Evolutionary conservation across 2,888 invertebrate genomes (phyloP).

Genomic region (Philereme vetulata): DNA sequence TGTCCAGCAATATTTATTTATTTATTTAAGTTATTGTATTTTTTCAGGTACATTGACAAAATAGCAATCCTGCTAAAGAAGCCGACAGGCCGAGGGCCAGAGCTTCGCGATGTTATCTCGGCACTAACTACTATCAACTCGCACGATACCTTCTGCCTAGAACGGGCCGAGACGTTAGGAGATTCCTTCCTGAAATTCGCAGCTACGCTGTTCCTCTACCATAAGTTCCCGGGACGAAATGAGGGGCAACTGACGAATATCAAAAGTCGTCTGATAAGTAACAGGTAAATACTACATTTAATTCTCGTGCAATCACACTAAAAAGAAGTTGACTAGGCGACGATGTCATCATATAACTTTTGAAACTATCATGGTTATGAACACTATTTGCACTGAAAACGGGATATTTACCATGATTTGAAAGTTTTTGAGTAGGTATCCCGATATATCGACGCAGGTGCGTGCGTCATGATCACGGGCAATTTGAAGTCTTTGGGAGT

Average conservation of each 20-base stretch:
- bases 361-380: no score
- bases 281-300: constrained; percentile 77
- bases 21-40: no score
- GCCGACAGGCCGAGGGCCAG: constrained; percentile 65
- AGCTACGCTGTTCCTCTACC: constrained; percentile 88
- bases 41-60: constrained; percentile 61
- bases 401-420: no score
- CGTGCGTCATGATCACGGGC: no score
- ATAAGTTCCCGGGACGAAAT: constrained; percentile 86
- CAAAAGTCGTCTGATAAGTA: constrained; percentile 89
- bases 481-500: no score
- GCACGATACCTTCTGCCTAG: constrained; percentile 90
- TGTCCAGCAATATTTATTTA: no score
- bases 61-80: constrained; percentile 51
- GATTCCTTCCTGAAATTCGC: constrained; percentile 95
- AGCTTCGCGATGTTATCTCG: constrained; percentile 74
- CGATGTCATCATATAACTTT: no score
- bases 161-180: constrained; percentile 93
- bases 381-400: no score
- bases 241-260: constrained; percentile 92
- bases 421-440: no score
- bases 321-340: background rate
- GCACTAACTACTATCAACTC: constrained; percentile 89
- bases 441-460: no score
- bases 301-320: no score